Percentiles rank a stretch among this genome's conserved stretches.
phyloP scores from a whole-genome alignment of 2,888 invertebrate genomes.

The Meghimatium bilineatum region DNA sequence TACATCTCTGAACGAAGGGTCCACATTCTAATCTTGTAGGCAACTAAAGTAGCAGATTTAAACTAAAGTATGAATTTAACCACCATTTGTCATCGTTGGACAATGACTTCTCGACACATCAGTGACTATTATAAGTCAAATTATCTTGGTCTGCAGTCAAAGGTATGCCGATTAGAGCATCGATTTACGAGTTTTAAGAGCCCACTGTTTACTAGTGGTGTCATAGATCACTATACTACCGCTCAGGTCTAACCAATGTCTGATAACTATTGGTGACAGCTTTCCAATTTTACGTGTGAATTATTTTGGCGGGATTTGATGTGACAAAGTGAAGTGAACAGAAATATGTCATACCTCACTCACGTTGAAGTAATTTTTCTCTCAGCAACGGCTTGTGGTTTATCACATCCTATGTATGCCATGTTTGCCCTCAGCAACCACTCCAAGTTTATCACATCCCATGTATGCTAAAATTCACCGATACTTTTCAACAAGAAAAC shows the following conservation, averaged over 20 bases:
- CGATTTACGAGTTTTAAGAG: background rate
- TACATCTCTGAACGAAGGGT: background rate
- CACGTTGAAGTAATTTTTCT: too few species aligned
- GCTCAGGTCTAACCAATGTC: background rate
- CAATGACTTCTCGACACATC: background rate
- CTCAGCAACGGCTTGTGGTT: background rate
- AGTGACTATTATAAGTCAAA: background rate
- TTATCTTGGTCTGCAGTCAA: background rate
- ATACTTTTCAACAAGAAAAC: too few species aligned
- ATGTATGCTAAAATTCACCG: too few species aligned
- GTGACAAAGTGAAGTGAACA: constrained; percentile 4
- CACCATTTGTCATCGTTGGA: background rate
- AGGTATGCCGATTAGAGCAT: background rate
- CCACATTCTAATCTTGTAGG: background rate
- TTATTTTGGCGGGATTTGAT: constrained; percentile 6
- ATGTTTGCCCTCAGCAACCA: too few species aligned
- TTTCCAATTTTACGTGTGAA: background rate
- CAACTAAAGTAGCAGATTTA: background rate
- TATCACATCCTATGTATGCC: too few species aligned
- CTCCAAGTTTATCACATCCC: too few species aligned
- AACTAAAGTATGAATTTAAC: constrained; percentile 1
- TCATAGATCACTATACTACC: background rate
- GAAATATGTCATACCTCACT: background rate
- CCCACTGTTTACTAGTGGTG: background rate
- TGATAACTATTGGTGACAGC: constrained; percentile 4